Evolutionary conservation across 2,888 invertebrate genomes (phyloP), one percentile per base, ranked within the genome.

Genomic region (Brachynemurus nebulosus): DNA sequence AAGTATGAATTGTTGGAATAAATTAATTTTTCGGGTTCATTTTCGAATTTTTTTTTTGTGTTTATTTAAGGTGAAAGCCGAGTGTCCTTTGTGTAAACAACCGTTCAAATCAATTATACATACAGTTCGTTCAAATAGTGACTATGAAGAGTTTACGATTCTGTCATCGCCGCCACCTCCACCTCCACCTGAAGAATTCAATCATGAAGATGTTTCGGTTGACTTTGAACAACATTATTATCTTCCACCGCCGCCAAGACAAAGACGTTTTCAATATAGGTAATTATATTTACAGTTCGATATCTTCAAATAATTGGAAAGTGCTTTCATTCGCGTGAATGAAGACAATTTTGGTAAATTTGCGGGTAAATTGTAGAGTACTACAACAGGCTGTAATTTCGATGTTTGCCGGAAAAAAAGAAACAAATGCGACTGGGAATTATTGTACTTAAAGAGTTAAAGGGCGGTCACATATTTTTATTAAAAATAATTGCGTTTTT

Each of bases 51-150:
- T 43, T 46, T 40, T 42, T 45, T 40, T 51, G 45, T 47, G 46
- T 50, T 46, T 42, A 46, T 70, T 69, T 5, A 59, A 85, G 83
- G 84, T 92, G 11, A 93, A 92, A 66, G 78, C 91, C 0, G 91
- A 86, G 59, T 93, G 93, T 63, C 96, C 96, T 1, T 68, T 96
- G 1, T 96, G 96, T 64, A 95, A 96, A 60, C 86, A 90, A 60
- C 74, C 78, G 3, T 95, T 95, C 62, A 84, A 80, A 54, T 83
- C 85, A 6, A 95, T 95, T 46, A 86, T 93, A 48, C 90, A 93
- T 65, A 92, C 90, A 73, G 86, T 93, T 3, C 77, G 83, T 52
- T 85, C 89, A 1, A 81, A 82, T 59, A 76, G 80, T 50, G 86
- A 90, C 55, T 93, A 88, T 64, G 92, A 95, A 55, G 83, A 90